Evolutionary conservation across 2,888 invertebrate species (phyloP), one percentile per base, ranked within the genome.

Genomic region (Polymixis lichenea): DNA sequence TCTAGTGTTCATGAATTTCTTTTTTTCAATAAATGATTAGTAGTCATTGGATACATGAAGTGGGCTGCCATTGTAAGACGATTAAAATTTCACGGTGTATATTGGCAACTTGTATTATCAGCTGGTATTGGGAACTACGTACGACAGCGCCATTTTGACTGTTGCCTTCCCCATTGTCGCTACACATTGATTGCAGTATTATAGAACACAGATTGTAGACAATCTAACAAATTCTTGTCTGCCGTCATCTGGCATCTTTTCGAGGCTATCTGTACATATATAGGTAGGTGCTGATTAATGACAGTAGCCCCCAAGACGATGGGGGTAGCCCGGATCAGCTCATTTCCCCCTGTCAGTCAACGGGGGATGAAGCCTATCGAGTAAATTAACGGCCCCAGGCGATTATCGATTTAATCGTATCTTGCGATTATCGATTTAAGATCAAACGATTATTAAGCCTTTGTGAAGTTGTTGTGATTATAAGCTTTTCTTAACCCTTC

Each of bases 271-370:
- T 4, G 49, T n/a, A 46, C 38, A 11, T 19, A 38, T 15, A 28
- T 56, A 75, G 46, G 46, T 61, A 70, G 56, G 25, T n/a, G 58
- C 55, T 84, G 84, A 80, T 82, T 84, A 80, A 82, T 82, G 84
- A 65, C 46, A 56, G 25, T 25, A 38, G 19, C 69, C 69, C 28
- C 32, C 62, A 71, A 83, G 61, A 56, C 62, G 71, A 69, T 65
- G 80, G 82, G 65, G 68, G 62, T 68, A 67, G 22, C 72, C 70
- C 84, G 79, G 69, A 83, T 83, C 80, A 81, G 17, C 80, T 84
- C 67, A 82, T 82, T 82, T 82, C 84, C 84, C 62, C 53, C 70
- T 68, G 75, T 84, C 82, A 75, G 49, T 84, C 84, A 80, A 51
- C 71, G 25, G 32, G 19, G 55, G 67, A 71, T 67, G 60, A 49